A percentile compares a stretch with the other conserved stretches of the same genome.
These are phyloP conservation scores for Parazoanthus darwini DNA, from an alignment of 92 coral and sea anemone species.

Conservation along the genomic window DNA sequence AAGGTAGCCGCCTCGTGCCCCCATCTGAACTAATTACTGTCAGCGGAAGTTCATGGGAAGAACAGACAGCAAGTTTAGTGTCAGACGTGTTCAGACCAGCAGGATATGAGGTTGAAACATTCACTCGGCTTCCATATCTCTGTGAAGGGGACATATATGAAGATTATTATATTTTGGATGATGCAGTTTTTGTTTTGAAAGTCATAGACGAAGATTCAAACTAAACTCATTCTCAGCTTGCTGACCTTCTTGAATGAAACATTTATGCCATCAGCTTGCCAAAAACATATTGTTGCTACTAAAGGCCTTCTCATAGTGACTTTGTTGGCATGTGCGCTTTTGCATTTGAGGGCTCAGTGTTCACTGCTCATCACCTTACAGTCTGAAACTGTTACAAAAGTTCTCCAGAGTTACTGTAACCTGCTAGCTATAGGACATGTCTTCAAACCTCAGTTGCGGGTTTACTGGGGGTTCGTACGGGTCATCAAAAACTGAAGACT, in stretches of 20 bases:
- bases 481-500: no score
- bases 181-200: slow-evolving; percentile 90
- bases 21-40: slow-evolving; percentile 76
- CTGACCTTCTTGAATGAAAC: not conserved
- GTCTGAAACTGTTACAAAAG: no score
- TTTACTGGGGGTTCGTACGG: no score
- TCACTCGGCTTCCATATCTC: slow-evolving; percentile 86
- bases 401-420: no score
- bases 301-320: no score
- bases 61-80: slow-evolving; percentile 75
- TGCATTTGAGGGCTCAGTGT: no score
- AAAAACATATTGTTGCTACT: no score
- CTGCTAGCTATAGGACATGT: no score
- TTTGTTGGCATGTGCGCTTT: no score
- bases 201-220: not conserved
- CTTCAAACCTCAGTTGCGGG: no score
- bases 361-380: no score
- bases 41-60: slow-evolving; percentile 81
- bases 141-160: slow-evolving; percentile 93
- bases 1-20: slow-evolving; percentile 75
- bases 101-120: slow-evolving; percentile 80
- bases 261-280: no score
- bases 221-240: not conserved
- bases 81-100: slow-evolving; percentile 83
- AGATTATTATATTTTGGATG: slow-evolving; percentile 83